Evolutionary conservation across 2,113 vertebrate genomes (phyloP).

Genomic region (Pangasianodon gigas): DNA sequence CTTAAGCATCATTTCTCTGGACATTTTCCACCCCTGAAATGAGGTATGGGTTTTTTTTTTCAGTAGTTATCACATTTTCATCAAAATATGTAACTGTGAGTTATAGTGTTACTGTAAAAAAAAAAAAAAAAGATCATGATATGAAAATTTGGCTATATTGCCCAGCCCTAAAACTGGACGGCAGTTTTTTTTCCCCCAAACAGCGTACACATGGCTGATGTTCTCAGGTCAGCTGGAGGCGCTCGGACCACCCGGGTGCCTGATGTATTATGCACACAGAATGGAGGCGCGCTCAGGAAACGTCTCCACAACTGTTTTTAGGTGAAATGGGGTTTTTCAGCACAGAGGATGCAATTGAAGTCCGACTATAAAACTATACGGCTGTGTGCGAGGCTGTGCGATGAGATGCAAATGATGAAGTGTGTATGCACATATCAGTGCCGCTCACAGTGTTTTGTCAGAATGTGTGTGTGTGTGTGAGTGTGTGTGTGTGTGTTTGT

Average conservation of each 20-base stretch:
- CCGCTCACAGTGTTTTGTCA: conserved; percentile 50
- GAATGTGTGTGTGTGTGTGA: conserved; percentile 20
- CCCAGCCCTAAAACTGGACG: background rate
- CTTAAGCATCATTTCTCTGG: too few relatives aligned
- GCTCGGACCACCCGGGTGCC: conserved; percentile 34
- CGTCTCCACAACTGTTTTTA: conserved; percentile 21
- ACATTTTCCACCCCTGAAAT: too few relatives aligned
- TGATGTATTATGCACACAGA: conserved; percentile 10
- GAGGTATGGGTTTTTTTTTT: too few relatives aligned
- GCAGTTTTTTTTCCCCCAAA: too few relatives aligned
- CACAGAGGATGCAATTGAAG: background rate
- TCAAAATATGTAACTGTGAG: too few relatives aligned
- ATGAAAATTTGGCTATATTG: background rate
- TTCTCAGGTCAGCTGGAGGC: background rate
- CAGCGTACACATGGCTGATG: background rate
- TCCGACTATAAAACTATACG: conserved; percentile 44
- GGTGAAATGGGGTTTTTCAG: background rate
- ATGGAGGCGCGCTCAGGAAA: background rate
- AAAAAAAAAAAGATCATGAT: background rate
- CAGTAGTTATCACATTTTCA: too few relatives aligned
- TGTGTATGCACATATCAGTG: conserved; percentile 29
- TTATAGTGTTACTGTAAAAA: background rate
- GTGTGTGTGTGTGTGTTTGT: conserved; percentile 31
- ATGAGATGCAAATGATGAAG: conserved; percentile 25
- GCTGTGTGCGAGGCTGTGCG: background rate